Evolutionary conservation across 2,888 invertebrate species (phyloP).

Genomic region (Leptura quadrifasciata): DNA sequence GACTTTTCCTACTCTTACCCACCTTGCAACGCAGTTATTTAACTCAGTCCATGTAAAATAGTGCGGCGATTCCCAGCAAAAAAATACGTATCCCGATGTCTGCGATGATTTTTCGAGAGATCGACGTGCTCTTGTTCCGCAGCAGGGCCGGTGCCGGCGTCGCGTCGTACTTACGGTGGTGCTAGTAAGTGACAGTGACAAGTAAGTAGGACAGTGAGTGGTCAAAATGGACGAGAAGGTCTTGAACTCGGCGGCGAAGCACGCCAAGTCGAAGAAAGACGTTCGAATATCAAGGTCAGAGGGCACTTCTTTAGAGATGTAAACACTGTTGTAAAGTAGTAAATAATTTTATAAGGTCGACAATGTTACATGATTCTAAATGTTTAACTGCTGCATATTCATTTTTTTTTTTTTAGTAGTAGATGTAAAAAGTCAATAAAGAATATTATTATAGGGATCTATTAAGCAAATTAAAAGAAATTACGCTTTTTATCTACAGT

Average conservation of each 20-base stretch:
- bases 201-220: constrained; percentile 21
- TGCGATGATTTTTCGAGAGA: constrained; percentile 1
- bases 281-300: constrained; percentile 21
- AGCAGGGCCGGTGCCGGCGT: not conserved
- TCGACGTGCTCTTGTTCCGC: not conserved
- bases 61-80: not conserved
- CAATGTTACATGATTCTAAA: too few relatives aligned
- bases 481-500: too few relatives aligned
- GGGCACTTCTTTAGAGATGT: not conserved
- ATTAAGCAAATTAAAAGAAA: too few relatives aligned
- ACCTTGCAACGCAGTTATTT: constrained; percentile 14
- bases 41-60: constrained; percentile 13
- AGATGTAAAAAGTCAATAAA: too few relatives aligned
- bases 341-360: too few relatives aligned
- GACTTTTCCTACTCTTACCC: constrained; percentile 20
- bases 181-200: constrained; percentile 15
- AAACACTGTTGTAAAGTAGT: not conserved
- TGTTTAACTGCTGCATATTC: too few relatives aligned
- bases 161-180: not conserved
- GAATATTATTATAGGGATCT: too few relatives aligned
- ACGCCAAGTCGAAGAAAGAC: constrained; percentile 7
- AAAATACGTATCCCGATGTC: not conserved
- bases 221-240: constrained; percentile 7
- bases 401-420: too few relatives aligned
- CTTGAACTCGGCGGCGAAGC: not conserved